Base-by-base conservation (phyloP, 2,113 vertebrate genomes). In the Pteronura brasiliensis region DNA sequence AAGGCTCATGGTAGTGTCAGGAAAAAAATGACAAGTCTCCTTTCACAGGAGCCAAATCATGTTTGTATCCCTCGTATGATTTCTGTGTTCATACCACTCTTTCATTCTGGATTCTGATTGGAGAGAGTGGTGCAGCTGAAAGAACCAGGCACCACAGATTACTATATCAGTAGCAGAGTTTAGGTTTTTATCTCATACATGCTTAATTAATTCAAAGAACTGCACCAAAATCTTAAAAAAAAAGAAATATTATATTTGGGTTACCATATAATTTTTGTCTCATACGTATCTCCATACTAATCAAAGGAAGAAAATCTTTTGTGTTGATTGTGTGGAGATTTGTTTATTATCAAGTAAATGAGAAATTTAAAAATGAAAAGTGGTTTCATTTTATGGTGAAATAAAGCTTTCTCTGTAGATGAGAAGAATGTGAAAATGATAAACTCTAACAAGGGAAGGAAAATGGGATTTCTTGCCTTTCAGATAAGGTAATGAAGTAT, bases 401-500 rank as follows among this genome's bases (percentile, higher is more conserved):
- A 52, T 89, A 88, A 92, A 76, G 21, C 4, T 87, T 92, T 85
- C 39, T 86, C 52, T 34, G 42, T 88, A 69, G 25, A 36, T 74
- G 20, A 77, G 29, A 82, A 76, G 17, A 55, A 61, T 65, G 13
- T 83, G 85, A 72, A 96, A 93, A 93, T 65, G 11, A 90, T 77
- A 65, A 93, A 36, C 47, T 83, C 18, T 69, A 95, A 80, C 27
- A 96, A 93, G 13, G 6, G 39, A 42, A 87, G 42, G 85, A 92
- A 93, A 88, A 83, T 55, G 65, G 1, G 80, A 72, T 84, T 87
- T 98, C 98, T 98, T 99, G 85, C 99, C 98, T 99, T 90, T 97
- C 87, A 99, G 97, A 52, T 14, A 96, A 71, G 98, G 85, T 47
- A 97, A 96, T 59, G 98, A 98, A 74, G 63, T 17, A 44, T 99